Evolutionary conservation across 2,113 vertebrate species (phyloP), one percentile per base, ranked within the genome.

Genomic region (Empidonax traillii): DNA sequence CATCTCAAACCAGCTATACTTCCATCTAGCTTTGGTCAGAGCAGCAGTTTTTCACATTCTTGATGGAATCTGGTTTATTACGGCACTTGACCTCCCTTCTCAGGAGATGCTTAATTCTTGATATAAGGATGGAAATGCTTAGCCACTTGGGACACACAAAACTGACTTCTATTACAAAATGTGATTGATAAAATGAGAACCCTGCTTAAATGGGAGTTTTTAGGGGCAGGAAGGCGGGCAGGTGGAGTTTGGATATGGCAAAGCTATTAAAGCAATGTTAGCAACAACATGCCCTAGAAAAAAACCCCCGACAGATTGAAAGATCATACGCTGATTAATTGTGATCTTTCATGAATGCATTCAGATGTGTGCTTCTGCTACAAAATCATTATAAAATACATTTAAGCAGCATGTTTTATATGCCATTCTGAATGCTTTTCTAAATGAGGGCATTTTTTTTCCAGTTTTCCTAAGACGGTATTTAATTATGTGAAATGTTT

Each of bases 401-500:
- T 91, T 96, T 81, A 89, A 87, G 85, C 93, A 79, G 89, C 68
- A 90, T 87, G 62, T 71, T 96, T 97, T 96, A 95, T 87, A 61
- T 90, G 94, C 90, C 61, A 37, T 91, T 90, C 86, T 65, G 86
- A 96, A 94, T 53, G 28, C 61, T 94, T 86, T 95, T 94, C 85
- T 96, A 96, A 97, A 96, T 94, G 82, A 90, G 77, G 89, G 19
- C 23, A 3, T 23, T 52, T 92, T 93, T 80, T 52, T 3, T 10
- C 56, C 77, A 53, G 35, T 95, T 96, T 96, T 96, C 67, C 90
- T 85, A 89, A 93, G 69, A 95, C 56, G 51, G 39, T 73, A 96
- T 95, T 97, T 96, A 96, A 97, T 97, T 96, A 97, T 20, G 75
- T 90, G 86, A 89, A 96, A 96, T 96, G 94, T 89, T 96, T 96